Evolutionary conservation across 2,113 vertebrate species (phyloP), one percentile per base, ranked within the genome.

Genomic region (Circaetus gallicus): DNA sequence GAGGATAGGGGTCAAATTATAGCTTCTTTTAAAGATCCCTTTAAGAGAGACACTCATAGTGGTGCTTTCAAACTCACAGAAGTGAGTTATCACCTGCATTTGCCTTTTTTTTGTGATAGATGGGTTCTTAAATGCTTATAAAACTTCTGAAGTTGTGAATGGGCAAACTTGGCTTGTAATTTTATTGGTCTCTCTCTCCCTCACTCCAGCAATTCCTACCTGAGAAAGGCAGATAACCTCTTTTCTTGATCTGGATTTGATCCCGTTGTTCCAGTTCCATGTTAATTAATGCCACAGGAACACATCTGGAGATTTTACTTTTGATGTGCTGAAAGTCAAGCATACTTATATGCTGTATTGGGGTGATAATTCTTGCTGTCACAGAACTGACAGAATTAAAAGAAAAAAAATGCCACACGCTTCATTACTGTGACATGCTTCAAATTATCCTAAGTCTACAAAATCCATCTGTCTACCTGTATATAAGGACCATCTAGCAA

Each of bases 201-300:
- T 61, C 29, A 36, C 22, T 90, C n/a, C 43, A 71, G 12, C 5
- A 55, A 43, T 59, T 93, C 36, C 45, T 43, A 34, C 21, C 16
- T 87, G 43, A 84, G 50, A 72, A 94, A 91, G 61, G 38, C 29
- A 92, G 38, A 88, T 79, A 78, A 87, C 65, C 70, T 94, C 61
- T 87, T 94, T 90, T 71, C 56, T 72, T 91, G 56, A 76, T 92
- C n/a, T 79, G 73, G 22, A 58, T 94, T 87, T 84, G 38, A 42
- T 82, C 78, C 56, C 55, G 47, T 84, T 93, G 55, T 70, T 93
- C 93, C 78, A 93, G 50, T 92, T 96, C 58, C 82, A 85, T 90
- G 78, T 50, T 95, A 95, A 90, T 93, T 88, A 87, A 74, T 78
- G 65, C 26, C 47, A 63, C 47, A 74, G 42, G 65, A 93, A 50